phyloP scores from a whole-genome alignment of 2,797 vertebrate genomes.

The Eulemur rubriventer region DNA sequence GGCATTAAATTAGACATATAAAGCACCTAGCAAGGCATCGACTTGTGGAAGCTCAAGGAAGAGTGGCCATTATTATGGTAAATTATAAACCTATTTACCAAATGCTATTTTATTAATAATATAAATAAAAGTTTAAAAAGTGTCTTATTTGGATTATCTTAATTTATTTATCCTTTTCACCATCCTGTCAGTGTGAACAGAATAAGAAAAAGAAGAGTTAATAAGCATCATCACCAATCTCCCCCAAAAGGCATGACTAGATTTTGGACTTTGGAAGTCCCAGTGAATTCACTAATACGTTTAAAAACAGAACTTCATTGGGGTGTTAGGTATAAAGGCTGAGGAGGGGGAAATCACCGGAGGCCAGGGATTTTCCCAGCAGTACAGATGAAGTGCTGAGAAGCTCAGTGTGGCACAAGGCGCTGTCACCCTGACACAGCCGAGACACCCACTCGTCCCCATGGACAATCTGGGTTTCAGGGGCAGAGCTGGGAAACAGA shows the following conservation, averaged over 20 bases:
- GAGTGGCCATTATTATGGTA: not conserved
- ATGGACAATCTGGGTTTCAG: not conserved
- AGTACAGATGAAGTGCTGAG: not conserved
- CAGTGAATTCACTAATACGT: not conserved
- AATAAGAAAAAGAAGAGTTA: not conserved
- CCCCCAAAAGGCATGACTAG: not conserved
- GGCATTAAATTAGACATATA: not conserved
- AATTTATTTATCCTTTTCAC: not conserved
- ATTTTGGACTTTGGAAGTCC: not conserved
- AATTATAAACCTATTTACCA: not conserved
- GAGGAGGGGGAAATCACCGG: not conserved
- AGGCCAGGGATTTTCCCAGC: not conserved
- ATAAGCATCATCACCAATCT: not conserved
- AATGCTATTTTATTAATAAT: not conserved
- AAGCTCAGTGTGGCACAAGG: not conserved
- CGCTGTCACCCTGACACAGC: not conserved
- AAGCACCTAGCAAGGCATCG: not conserved
- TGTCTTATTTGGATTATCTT: not conserved
- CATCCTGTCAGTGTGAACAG: not conserved
- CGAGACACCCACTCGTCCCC: not conserved
- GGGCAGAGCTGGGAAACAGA: not conserved
- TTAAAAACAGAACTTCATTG: not conserved
- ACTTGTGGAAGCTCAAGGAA: not conserved
- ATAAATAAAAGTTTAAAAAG: not conserved
- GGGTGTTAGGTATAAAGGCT: not conserved